These are phyloP conservation scores for Drosophila setifemur DNA, from an alignment of 1,140 invertebrate genomes.

Conservation along the genomic window DNA sequence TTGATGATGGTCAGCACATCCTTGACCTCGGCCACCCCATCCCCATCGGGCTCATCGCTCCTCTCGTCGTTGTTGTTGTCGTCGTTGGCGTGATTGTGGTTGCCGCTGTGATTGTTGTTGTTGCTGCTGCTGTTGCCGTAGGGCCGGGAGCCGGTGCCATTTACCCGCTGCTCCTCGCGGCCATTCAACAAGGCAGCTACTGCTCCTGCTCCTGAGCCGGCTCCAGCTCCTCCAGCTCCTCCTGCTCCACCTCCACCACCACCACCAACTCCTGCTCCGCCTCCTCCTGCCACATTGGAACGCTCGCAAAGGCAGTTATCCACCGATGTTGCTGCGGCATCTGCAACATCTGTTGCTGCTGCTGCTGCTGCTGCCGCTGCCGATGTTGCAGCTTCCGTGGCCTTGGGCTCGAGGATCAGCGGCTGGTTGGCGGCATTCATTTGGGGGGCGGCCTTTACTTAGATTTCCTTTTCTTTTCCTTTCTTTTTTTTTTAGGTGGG, in stretches of 20 bases:
- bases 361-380: background rate
- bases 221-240: background rate
- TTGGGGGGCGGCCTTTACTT: conserved; percentile 11
- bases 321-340: conserved; percentile 3
- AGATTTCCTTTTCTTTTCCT: too few relatives aligned
- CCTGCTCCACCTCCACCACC: conserved; percentile 8
- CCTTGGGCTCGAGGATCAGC: conserved; percentile 24
- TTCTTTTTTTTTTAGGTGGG: conserved; percentile 58
- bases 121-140: background rate
- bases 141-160: too few relatives aligned
- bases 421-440: conserved; percentile 38
- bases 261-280: background rate
- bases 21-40: conserved; percentile 19
- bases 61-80: conserved; percentile 1
- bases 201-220: background rate
- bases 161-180: background rate
- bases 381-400: conserved; percentile 10
- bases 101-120: background rate
- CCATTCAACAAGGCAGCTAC: background rate
- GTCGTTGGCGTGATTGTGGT: background rate
- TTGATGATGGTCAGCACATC: conserved; percentile 72
- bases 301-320: background rate
- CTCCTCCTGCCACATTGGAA: conserved; percentile 5
- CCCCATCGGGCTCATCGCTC: conserved; percentile 1
- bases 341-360: conserved; percentile 4